Conservation (phyloP, 2,113 vertebrate species). For the Polypterus senegalus region DNA sequence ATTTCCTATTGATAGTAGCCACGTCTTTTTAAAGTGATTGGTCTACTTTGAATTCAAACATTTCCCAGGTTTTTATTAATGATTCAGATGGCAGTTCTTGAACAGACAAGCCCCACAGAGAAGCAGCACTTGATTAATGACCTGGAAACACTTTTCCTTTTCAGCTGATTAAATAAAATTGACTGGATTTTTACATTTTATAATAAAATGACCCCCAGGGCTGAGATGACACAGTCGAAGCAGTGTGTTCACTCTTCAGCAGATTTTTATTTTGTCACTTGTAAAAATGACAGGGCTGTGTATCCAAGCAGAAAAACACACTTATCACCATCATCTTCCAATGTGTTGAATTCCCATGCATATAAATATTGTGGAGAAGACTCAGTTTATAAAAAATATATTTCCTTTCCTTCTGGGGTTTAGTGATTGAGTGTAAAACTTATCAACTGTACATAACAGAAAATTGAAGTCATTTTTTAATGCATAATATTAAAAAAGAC, state of each 20-base stretch:
- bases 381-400: no score
- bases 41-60: conserved; percentile 39
- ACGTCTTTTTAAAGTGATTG: conserved; percentile 56
- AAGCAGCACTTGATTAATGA: conserved; percentile 83
- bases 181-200: conserved; percentile 92
- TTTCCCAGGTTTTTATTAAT: conserved; percentile 67
- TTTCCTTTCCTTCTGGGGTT: no score
- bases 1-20: conserved; percentile 55
- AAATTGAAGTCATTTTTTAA: no score
- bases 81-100: conserved; percentile 71
- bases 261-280: conserved; percentile 78
- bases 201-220: conserved; percentile 83
- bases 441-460: no score
- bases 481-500: no score
- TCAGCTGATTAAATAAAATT: conserved; percentile 97
- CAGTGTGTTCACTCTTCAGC: conserved; percentile 70
- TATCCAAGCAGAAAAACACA: conserved; percentile 83
- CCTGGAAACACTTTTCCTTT: conserved; percentile 89
- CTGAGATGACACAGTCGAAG: conserved; percentile 74
- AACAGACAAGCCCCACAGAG: conserved; percentile 71
- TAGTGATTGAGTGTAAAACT: no score
- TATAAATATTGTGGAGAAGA: conserved; percentile 33
- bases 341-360: conserved; percentile 54
- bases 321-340: conserved; percentile 67
- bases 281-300: conserved; percentile 70